Evolutionary conservation across 64 coral and sea anemone species (phyloP), one percentile per base, ranked within the genome.

Genomic region (Dendrophyllia cribrosa): DNA sequence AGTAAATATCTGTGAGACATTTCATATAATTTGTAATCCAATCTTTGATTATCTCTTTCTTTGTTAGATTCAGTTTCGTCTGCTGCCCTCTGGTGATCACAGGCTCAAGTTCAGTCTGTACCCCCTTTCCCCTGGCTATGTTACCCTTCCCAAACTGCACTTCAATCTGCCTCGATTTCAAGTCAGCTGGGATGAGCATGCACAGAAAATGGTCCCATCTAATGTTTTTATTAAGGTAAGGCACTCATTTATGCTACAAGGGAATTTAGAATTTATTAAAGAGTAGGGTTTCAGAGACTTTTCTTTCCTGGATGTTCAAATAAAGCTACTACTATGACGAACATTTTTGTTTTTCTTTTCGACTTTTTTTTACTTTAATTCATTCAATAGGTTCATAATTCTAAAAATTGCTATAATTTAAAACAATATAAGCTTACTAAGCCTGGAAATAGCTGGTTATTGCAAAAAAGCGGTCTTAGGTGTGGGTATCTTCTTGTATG

Each of bases 141-240:
- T 99, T 60, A 88, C 88, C 61, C 83, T 99, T 53, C 97, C 97
- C 69, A 93, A 88, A 66, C 83, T 99, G 22, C 97, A 96, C 66
- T 79, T 99, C 53, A 96, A 93, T 24, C 87, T 99, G 63, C 94
- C 97, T 93, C 94, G 95, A 20, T 99, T 96, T 77, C 94, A 99
- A 69, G 88, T 88, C 8, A 91, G 91, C 76, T 94, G 94, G 91
- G 94, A 99, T 74, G 91, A 94, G 52, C 83, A 93, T 83, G 94
- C 94, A 34, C 94, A 95, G 78, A 99, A 99, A 47, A 94, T 96
- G 94, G 93, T 99, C 69, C 97, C 97, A 2, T 83, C 94, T 4
- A 95, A 94, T 79, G 89, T 99, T 50, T 99, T 99, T 76, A 89
- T 99, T 20, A 96, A 96, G 97, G 96, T 98, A 48, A 96, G 46